Evolutionary conservation across 2,888 invertebrate species (phyloP), one percentile per base, ranked within the genome.

Genomic region (Ceratothoa steindachneri): DNA sequence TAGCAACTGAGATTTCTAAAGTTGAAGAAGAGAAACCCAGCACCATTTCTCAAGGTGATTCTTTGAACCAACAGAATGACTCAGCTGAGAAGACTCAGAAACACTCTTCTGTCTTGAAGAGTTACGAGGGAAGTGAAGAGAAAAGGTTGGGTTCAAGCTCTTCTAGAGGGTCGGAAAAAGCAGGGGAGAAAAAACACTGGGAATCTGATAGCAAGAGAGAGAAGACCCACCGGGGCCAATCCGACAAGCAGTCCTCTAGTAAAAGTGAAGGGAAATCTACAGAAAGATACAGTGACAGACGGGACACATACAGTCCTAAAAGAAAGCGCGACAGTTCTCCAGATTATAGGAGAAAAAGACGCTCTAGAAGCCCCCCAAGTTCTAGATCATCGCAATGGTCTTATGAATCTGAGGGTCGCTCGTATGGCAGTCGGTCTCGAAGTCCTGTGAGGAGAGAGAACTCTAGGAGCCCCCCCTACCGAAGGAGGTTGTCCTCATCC

Each of bases 381-480:
- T 24, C 24, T 15, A 60, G 60, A 60, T 12, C 12, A 24, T 24
- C n/a, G 27, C 60, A 24, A 7, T 22, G 60, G 19, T 12, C 60
- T 24, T 41, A 41, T 41, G 41, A 41, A 41, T 41, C 41, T 41
- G 41, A 41, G 7, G 7, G 41, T 41, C 41, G 41, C 15, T 41
- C 41, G 7, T 41, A 9, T 15, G 15, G 41, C 7, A 60, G 60
- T 24, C 60, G 60, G n/a, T 60, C 60, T 24, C n/a, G 60, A 7
- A 60, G 60, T 24, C 60, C 60, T 12, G 12, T 12, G 12, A 41
- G 65, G 24, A 2, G 29, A 1, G 22, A 60, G 3, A 7, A 22
- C 30, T 66, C 71, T 12, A 60, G 41, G 22, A 64, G 65, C 51
- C 66, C 64, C 12, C 65, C 71, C 30, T 31, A 71, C 27, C 71